A percentile compares a stretch with the other conserved stretches of the same genome.
These are phyloP conservation scores for Oceanodroma tethys DNA, from an alignment of 2,113 vertebrate genomes.

Conservation along the genomic window DNA sequence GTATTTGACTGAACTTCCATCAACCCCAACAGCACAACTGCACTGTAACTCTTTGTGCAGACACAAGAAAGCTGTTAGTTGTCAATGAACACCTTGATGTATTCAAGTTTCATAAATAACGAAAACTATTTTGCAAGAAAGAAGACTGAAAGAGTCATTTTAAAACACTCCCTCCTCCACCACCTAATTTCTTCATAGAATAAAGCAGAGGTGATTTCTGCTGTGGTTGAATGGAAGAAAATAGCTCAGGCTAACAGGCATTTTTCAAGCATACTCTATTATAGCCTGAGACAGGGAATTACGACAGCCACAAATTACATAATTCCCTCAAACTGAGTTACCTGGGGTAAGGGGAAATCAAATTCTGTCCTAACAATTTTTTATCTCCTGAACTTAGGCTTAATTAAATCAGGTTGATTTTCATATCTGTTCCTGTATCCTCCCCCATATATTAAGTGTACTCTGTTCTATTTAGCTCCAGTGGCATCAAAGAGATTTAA, in stretches of 20 bases:
- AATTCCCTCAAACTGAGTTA: constrained; percentile 37
- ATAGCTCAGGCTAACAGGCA: background rate
- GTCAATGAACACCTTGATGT: constrained; percentile 68
- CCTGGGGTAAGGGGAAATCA: background rate
- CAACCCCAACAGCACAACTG: constrained; percentile 35
- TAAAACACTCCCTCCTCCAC: constrained; percentile 7
- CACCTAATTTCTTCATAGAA: constrained; percentile 49
- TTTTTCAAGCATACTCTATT: constrained; percentile 57
- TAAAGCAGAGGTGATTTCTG: constrained; percentile 42
- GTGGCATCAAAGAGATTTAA: background rate
- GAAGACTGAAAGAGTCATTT: background rate
- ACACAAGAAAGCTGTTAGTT: constrained; percentile 68
- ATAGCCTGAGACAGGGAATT: constrained; percentile 34
- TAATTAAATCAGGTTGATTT: background rate
- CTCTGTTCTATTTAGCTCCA: background rate
- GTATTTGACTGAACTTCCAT: constrained; percentile 67
- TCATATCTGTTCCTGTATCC: background rate
- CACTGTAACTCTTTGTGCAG: constrained; percentile 55
- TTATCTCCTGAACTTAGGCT: background rate
- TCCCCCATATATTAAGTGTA: background rate
- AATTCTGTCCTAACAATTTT: background rate
- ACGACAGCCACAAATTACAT: constrained; percentile 67
- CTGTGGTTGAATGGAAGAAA: constrained; percentile 26
- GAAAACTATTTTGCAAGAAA: constrained; percentile 26
- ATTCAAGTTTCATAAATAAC: constrained; percentile 40